Evolutionary conservation across 2,113 vertebrate species (phyloP).

Genomic region (Calyptomena viridis): DNA sequence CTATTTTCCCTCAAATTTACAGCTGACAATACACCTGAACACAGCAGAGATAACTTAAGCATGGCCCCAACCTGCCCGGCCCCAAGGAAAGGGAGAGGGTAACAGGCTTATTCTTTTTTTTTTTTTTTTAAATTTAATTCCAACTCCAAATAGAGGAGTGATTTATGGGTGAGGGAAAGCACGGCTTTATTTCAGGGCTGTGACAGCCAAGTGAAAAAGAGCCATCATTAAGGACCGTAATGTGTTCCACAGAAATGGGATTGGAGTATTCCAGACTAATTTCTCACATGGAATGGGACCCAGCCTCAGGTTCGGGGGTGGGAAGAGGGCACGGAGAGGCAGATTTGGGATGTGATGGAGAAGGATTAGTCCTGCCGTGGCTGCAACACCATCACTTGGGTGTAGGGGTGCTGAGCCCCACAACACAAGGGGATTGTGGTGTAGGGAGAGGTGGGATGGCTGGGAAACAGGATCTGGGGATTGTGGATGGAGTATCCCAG

Average conservation of each 20-base stretch:
- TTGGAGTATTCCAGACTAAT: background rate
- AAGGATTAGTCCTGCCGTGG: background rate
- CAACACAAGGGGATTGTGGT: rapidly evolving
- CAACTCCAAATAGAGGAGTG: background rate
- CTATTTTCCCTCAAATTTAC: conserved; percentile 46
- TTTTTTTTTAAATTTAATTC: background rate
- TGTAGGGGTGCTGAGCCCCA: background rate
- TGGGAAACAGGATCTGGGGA: background rate
- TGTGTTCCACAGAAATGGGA: background rate
- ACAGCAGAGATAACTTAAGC: background rate
- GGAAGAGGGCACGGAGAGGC: background rate
- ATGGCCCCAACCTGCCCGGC: background rate
- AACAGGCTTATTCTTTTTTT: background rate
- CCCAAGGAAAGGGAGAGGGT: background rate
- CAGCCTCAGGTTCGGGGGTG: background rate
- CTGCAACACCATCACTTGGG: rapidly evolving
- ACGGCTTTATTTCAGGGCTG: background rate
- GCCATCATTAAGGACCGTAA: background rate
- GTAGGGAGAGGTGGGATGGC: background rate
- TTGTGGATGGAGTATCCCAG: background rate
- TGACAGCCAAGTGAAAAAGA: conserved; percentile 21
- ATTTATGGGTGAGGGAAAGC: background rate
- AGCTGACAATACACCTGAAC: background rate
- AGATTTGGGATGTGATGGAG: background rate
- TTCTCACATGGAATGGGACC: background rate